These are phyloP conservation scores for Hylaeus volcanicus DNA, from an alignment of 1,140 invertebrate species.

Conservation along the genomic window DNA sequence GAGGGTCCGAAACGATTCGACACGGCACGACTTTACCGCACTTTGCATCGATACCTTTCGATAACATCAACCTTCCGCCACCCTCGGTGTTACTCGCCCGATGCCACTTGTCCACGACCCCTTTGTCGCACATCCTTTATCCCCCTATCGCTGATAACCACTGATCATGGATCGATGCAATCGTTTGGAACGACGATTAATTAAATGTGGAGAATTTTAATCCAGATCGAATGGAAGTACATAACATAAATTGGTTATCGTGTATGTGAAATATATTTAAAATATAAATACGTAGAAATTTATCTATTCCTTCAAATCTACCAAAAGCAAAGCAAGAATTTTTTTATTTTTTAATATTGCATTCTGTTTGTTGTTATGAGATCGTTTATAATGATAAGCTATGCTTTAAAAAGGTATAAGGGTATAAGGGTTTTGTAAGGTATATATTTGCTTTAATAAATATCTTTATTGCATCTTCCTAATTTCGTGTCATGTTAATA, in stretches of 20 bases:
- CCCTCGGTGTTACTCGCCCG: conserved; percentile 31
- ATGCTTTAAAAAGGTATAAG: too few species aligned
- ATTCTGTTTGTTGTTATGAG: too few species aligned
- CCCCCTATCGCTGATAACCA: conserved; percentile 39
- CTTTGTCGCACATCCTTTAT: conserved; percentile 33
- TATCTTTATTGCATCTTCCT: too few species aligned
- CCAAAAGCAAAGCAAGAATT: too few species aligned
- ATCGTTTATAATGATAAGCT: too few species aligned
- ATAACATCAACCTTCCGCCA: conserved; percentile 57
- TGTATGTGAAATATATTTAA: too few species aligned
- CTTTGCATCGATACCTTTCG: conserved; percentile 61
- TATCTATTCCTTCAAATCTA: too few species aligned
- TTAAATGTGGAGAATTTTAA: conserved; percentile 8
- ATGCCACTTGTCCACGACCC: conserved; percentile 42
- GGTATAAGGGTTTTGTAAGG: too few species aligned
- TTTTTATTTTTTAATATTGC: too few species aligned
- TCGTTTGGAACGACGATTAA: conserved; percentile 4
- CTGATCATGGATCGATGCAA: conserved; percentile 32
- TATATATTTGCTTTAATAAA: too few species aligned
- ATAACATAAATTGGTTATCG: not conserved
- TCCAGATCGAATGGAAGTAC: not conserved
- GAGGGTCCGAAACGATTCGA: conserved; percentile 52
- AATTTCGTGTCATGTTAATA: too few species aligned
- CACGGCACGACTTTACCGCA: conserved; percentile 31
- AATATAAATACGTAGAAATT: too few species aligned